These are phyloP conservation scores for Eremophila alpestris DNA, from an alignment of 2,797 vertebrate species.

Conservation along the genomic window DNA sequence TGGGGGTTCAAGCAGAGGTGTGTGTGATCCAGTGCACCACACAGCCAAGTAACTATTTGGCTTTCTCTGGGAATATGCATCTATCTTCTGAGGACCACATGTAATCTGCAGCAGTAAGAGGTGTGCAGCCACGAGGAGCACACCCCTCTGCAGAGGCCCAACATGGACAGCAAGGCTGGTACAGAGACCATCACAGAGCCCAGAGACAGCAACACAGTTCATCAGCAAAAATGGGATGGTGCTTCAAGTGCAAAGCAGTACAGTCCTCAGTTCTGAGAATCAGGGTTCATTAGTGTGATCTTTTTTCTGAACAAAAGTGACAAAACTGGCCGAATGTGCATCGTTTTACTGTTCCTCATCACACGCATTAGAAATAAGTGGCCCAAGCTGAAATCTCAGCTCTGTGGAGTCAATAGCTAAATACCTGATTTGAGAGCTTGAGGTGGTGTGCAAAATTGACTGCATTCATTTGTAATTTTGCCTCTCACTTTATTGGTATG, in stretches of 20 bases:
- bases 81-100: not conserved
- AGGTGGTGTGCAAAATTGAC: not conserved
- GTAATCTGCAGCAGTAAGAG: not conserved
- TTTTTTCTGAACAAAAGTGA: not conserved
- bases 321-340: not conserved
- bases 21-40: not conserved
- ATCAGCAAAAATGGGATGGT: not conserved
- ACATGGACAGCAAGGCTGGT: accelerated
- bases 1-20: not conserved
- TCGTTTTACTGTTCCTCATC: not conserved
- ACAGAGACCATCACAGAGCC: not conserved
- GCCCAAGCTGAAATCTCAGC: not conserved
- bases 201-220: not conserved
- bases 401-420: not conserved
- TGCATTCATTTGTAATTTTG: not conserved
- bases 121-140: not conserved
- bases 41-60: not conserved
- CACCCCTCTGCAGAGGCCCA: not conserved
- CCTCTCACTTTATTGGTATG: not conserved
- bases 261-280: accelerated
- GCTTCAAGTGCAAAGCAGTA: not conserved
- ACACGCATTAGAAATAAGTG: not conserved
- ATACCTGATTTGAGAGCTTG: not conserved
- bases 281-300: not conserved
- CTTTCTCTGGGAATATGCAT: not conserved